Conservation (phyloP, 2,797 vertebrate species). For the Cyclura pinguis region DNA sequence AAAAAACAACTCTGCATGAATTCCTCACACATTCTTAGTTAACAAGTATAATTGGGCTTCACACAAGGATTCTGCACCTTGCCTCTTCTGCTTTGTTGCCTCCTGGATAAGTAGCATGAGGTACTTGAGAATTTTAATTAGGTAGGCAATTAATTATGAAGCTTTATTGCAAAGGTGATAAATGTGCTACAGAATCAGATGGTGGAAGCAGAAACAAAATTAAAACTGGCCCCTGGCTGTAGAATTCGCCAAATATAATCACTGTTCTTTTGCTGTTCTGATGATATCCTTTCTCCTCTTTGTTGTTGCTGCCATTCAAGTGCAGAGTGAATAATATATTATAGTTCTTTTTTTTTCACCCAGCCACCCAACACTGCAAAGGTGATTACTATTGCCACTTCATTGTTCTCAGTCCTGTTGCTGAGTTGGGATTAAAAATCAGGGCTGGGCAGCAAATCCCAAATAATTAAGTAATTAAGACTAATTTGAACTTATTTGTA, state of each 20-base stretch:
- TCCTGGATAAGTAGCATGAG: constrained; percentile 56
- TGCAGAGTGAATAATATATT: not conserved
- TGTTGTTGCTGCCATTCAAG: not conserved
- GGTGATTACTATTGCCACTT: not conserved
- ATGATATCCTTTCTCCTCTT: not conserved
- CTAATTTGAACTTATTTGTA: too few relatives aligned
- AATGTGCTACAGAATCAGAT: constrained; percentile 25
- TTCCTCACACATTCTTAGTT: not conserved
- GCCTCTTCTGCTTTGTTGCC: constrained; percentile 46
- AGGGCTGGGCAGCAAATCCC: too few relatives aligned
- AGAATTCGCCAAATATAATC: constrained; percentile 18
- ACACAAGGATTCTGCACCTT: constrained; percentile 23
- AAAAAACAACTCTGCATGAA: not conserved
- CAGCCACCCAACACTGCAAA: not conserved
- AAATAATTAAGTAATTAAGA: too few relatives aligned
- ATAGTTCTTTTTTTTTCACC: not conserved
- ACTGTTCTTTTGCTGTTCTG: not conserved
- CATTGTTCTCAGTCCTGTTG: not conserved
- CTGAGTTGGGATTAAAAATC: not conserved
- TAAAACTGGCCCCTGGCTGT: constrained; percentile 30
- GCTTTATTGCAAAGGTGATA: constrained; percentile 38
- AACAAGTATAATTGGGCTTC: constrained; percentile 26
- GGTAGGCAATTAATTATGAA: constrained; percentile 55
- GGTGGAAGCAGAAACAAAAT: constrained; percentile 36
- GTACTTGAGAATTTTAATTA: constrained; percentile 65